Evolutionary conservation across 2,113 vertebrate genomes (phyloP).

Genomic region (Opisthocomus hoazin): DNA sequence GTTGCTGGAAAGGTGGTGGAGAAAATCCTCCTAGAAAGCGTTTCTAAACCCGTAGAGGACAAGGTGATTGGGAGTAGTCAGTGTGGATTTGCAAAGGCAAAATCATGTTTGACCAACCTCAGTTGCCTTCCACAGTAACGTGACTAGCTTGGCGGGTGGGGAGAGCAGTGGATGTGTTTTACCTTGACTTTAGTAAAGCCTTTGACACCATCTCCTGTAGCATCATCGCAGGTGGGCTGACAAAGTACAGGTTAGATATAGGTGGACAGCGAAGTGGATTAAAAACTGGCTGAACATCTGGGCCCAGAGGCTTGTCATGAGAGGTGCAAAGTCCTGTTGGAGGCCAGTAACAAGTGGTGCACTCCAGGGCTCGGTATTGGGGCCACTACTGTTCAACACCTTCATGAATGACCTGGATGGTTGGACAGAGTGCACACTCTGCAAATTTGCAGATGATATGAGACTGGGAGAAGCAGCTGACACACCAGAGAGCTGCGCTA

Average conservation of each 20-base stretch:
- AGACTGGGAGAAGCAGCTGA: background rate
- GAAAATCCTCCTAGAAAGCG: background rate
- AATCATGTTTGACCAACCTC: background rate
- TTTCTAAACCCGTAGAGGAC: background rate
- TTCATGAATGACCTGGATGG: background rate
- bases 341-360: accelerated
- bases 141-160: background rate
- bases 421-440: background rate
- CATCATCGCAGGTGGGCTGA: background rate
- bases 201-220: background rate
- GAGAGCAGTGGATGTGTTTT: background rate
- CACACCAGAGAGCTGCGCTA: background rate
- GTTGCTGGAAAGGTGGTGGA: background rate
- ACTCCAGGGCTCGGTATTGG: background rate
- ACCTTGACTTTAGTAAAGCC: background rate
- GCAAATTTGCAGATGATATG: background rate
- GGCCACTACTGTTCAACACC: background rate
- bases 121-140: background rate
- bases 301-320: background rate
- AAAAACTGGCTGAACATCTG: background rate
- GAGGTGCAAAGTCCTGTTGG: background rate
- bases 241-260: background rate
- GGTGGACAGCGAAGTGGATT: background rate
- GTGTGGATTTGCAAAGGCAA: background rate
- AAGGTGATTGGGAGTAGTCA: background rate